These are phyloP conservation scores for Drosophila pseudoobscura DNA, from an alignment of 1,140 invertebrate genomes.

Conservation along the genomic window DNA sequence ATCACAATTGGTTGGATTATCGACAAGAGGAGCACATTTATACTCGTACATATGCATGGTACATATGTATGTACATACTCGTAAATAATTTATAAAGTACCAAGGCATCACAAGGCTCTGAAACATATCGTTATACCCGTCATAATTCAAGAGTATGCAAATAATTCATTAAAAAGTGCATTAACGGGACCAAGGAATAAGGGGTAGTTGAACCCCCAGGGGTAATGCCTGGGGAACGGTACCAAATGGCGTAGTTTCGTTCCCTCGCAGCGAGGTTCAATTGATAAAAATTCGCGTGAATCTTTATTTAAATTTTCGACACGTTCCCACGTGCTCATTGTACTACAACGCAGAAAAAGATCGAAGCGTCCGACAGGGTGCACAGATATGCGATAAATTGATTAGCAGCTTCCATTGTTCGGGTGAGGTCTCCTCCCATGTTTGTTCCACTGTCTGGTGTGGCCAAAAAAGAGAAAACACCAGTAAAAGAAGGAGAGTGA, in stretches of 20 bases:
- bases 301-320: conserved; percentile 22
- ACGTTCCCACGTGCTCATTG: conserved; percentile 48
- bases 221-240: neutral
- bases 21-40: no score
- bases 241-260: conserved; percentile 48
- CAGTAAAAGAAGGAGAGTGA: no score
- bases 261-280: conserved; percentile 22
- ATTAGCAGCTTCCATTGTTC: conserved; percentile 35
- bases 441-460: conserved; percentile 32
- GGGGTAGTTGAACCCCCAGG: conserved; percentile 56
- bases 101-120: neutral
- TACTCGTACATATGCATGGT: no score
- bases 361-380: conserved; percentile 17
- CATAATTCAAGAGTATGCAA: neutral
- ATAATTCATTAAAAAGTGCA: conserved; percentile 60
- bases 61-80: no score
- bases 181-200: conserved; percentile 3
- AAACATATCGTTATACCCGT: no score
- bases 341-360: no score
- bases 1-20: no score
- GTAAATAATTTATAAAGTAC: no score
- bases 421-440: neutral
- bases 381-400: conserved; percentile 33
- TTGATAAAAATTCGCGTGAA: conserved; percentile 39
- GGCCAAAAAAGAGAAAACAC: conserved; percentile 1